phyloP scores from a whole-genome alignment of 2,113 vertebrate species.

The Anarhynchus alexandrinus region DNA sequence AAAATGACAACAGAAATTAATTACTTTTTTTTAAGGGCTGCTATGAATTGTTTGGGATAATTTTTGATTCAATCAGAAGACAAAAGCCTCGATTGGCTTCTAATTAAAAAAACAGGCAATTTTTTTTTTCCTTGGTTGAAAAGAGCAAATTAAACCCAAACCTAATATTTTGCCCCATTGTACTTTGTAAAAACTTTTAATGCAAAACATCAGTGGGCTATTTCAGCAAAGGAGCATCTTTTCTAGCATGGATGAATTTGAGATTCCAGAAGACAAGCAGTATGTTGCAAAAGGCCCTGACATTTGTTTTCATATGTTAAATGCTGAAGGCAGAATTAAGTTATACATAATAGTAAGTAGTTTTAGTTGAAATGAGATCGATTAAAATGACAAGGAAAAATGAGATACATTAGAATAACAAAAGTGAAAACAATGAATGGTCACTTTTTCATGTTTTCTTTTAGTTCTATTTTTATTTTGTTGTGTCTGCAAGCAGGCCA shows the following conservation, averaged over 20 bases:
- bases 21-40: not conserved
- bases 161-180: not conserved
- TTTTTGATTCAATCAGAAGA: not conserved
- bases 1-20: not conserved
- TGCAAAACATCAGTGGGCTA: fast-evolving
- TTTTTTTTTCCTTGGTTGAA: not conserved
- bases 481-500: not conserved
- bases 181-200: not conserved
- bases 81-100: fast-evolving
- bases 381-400: not conserved
- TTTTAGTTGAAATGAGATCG: not conserved
- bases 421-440: not conserved
- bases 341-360: not conserved
- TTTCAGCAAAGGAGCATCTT: not conserved
- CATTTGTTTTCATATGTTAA: not conserved
- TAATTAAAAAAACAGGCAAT: not conserved
- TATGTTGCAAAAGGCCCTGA: not conserved
- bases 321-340: not conserved
- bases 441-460: not conserved
- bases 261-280: not conserved
- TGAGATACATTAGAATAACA: not conserved
- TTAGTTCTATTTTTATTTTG: not conserved
- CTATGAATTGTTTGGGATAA: not conserved
- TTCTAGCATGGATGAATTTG: not conserved
- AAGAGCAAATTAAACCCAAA: not conserved